Conservation (phyloP, 2,113 vertebrate species). For the Natator depressus region DNA sequence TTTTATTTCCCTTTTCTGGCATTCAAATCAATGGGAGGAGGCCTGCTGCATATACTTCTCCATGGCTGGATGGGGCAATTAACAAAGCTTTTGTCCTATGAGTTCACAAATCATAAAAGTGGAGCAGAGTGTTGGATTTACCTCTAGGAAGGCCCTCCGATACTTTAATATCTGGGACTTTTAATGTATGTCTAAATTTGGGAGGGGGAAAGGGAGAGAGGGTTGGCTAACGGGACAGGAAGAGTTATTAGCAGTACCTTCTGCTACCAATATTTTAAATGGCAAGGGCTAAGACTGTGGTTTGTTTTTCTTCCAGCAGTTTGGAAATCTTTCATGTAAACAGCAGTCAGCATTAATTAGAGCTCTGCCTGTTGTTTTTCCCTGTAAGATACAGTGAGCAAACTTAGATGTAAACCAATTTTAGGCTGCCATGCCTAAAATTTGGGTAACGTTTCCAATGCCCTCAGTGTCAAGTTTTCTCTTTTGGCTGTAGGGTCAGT, state of each 20-base stretch:
- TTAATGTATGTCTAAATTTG: not conserved
- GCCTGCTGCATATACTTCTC: not conserved
- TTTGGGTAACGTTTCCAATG: not conserved
- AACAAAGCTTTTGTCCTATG: not conserved
- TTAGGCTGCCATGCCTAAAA: not conserved
- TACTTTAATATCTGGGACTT: not conserved
- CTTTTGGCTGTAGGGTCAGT: not conserved
- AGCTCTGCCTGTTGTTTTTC: not conserved
- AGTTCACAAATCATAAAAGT: not conserved
- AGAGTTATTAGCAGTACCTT: not conserved
- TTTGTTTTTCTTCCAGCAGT: conserved; percentile 19
- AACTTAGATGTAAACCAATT: not conserved
- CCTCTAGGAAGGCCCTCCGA: not conserved
- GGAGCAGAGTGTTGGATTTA: not conserved
- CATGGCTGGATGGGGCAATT: not conserved
- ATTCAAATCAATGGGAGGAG: not conserved
- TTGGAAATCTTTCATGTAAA: conserved; percentile 18
- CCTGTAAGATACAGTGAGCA: not conserved
- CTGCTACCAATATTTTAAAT: not conserved
- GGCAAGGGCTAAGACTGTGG: not conserved
- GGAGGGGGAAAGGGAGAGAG: not conserved
- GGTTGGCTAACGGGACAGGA: not conserved
- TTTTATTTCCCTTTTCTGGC: not conserved
- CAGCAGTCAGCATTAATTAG: not conserved
- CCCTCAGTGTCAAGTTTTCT: not conserved